phyloP scores from a whole-genome alignment of 1,140 invertebrate genomes.

The Saccostrea glomerata region DNA sequence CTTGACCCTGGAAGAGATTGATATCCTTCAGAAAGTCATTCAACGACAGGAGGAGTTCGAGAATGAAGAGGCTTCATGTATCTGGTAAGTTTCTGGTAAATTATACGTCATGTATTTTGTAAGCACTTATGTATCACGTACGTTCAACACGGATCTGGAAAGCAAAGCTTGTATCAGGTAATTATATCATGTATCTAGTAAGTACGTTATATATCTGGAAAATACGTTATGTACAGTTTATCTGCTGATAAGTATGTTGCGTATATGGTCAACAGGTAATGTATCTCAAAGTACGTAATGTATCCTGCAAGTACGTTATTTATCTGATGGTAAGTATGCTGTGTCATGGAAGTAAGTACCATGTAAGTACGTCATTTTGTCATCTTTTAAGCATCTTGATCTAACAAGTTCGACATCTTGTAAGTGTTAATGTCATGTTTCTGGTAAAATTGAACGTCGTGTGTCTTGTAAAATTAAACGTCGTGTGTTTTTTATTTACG shows the following conservation, averaged over 20 bases:
- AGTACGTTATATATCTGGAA: no score
- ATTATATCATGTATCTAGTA: no score
- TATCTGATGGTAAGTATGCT: conserved; percentile 64
- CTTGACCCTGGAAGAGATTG: conserved; percentile 67
- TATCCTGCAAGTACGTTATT: conserved; percentile 64
- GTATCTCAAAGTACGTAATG: conserved; percentile 54
- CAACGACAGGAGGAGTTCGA: conserved; percentile 70
- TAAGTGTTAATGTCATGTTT: no score
- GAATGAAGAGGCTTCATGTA: conserved; percentile 63
- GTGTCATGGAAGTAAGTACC: conserved; percentile 59
- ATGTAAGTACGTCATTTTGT: conserved; percentile 59
- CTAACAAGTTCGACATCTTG: no score
- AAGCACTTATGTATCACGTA: no score
- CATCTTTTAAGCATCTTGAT: no score
- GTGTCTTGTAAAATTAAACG: no score
- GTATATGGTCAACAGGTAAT: conserved; percentile 13
- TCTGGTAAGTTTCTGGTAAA: conserved; percentile 60
- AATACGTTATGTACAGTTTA: no score
- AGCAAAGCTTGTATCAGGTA: no score
- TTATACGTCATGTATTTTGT: background rate
- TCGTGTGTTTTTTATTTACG: no score
- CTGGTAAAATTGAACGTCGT: no score
- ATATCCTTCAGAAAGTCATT: conserved; percentile 70
- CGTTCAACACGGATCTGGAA: no score
- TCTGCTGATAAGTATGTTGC: background rate